Evolutionary conservation across 2,888 invertebrate genomes (phyloP).

Genomic region (Leptarthrus brevirostris): DNA sequence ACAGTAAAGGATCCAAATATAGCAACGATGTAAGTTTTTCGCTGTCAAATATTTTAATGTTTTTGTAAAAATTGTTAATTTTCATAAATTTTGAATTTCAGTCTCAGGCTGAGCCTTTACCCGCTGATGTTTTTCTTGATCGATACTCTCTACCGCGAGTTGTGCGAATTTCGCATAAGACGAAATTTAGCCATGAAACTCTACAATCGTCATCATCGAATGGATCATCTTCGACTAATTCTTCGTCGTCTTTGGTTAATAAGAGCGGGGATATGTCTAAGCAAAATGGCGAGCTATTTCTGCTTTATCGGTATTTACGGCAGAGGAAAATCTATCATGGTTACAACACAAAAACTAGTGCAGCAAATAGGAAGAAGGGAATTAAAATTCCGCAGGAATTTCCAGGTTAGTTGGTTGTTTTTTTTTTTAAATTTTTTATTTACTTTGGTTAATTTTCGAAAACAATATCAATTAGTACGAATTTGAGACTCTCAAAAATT

Average conservation of each 20-base stretch:
- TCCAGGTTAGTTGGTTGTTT: slow-evolving; percentile 65
- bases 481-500: too few relatives aligned
- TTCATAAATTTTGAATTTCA: slow-evolving; percentile 52
- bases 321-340: slow-evolving; percentile 66
- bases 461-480: too few relatives aligned
- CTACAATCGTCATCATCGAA: slow-evolving; percentile 66
- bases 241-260: slow-evolving; percentile 59
- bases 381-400: slow-evolving; percentile 67
- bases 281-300: slow-evolving; percentile 62
- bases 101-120: slow-evolving; percentile 63
- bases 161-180: slow-evolving; percentile 63
- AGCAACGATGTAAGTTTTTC: slow-evolving; percentile 63
- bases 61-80: not conserved
- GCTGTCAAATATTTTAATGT: not conserved
- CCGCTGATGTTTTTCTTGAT: slow-evolving; percentile 65
- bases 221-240: slow-evolving; percentile 64
- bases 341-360: slow-evolving; percentile 64
- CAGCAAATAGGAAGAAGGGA: slow-evolving; percentile 64
- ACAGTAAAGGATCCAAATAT: slow-evolving; percentile 66
- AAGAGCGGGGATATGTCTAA: slow-evolving; percentile 55
- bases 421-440: too few relatives aligned
- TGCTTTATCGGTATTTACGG: slow-evolving; percentile 64
- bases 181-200: slow-evolving; percentile 64
- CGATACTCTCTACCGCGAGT: slow-evolving; percentile 65
- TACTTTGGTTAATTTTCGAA: too few relatives aligned